Conservation (phyloP, 2,113 vertebrate genomes). For the Macaca nemestrina region DNA sequence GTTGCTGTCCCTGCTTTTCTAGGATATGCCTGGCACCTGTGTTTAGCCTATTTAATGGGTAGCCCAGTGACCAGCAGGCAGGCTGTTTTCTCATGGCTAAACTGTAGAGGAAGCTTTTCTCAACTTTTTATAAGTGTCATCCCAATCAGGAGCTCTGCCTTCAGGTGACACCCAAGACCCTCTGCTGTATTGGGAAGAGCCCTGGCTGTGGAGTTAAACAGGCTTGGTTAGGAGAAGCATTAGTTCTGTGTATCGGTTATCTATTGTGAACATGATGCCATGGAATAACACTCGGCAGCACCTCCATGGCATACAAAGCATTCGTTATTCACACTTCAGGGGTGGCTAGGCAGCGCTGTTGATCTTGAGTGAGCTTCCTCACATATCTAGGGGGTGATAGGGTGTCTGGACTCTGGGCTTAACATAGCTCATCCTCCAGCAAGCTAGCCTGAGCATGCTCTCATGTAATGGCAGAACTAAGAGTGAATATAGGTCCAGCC, state of each 20-base stretch:
- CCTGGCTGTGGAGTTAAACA: not conserved
- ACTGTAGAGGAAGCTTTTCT: not conserved
- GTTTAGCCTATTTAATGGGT: not conserved
- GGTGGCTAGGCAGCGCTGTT: not conserved
- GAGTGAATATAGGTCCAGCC: not conserved
- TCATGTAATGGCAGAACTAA: not conserved
- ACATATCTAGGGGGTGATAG: not conserved
- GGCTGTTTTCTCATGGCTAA: not conserved
- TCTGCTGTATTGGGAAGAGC: not conserved
- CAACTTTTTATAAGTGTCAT: not conserved
- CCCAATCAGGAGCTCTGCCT: not conserved
- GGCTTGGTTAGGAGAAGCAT: not conserved
- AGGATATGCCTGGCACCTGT: not conserved
- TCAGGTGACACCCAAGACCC: not conserved
- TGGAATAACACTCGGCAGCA: not conserved
- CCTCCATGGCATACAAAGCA: not conserved
- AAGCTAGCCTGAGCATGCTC: not conserved
- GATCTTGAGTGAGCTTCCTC: not conserved
- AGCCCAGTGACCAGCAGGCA: not conserved
- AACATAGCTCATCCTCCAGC: not conserved
- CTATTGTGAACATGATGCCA: not conserved
- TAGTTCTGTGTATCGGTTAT: not conserved
- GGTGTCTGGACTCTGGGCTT: not conserved
- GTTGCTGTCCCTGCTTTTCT: conserved; percentile 46
- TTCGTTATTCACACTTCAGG: not conserved